A percentile compares a stretch with the other conserved stretches of the same genome.
Conservation (phyloP, 2,797 vertebrate genomes). For the Microctenopoma stevenorrisi region DNA sequence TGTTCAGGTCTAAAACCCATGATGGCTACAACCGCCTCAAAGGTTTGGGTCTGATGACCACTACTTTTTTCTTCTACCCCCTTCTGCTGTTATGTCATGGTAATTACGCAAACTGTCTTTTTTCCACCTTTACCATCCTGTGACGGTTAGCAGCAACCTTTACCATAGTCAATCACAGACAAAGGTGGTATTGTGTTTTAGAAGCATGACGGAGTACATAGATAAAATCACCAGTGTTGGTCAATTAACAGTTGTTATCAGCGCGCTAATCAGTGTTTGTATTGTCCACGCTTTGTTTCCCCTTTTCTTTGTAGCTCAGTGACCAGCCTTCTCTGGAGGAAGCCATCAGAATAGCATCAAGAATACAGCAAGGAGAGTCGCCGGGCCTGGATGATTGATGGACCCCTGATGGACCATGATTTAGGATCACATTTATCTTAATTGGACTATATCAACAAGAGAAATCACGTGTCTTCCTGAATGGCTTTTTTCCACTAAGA, state of each 20-base stretch:
- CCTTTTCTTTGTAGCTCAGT: slow-evolving; percentile 85
- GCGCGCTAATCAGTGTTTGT: slow-evolving; percentile 17
- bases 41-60: slow-evolving; percentile 20
- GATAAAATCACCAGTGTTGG: slow-evolving; percentile 6
- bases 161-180: slow-evolving; percentile 8
- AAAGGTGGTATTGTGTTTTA: slow-evolving; percentile 19
- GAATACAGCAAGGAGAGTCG: slow-evolving; percentile 98
- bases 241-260: slow-evolving; percentile 8
- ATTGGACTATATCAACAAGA: slow-evolving; percentile 62
- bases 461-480: slow-evolving; percentile 74
- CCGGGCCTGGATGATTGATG: slow-evolving; percentile 90
- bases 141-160: slow-evolving; percentile 25
- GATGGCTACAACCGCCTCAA: slow-evolving; percentile 22
- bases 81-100: slow-evolving; percentile 43
- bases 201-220: slow-evolving; percentile 7
- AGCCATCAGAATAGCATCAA: slow-evolving; percentile 98
- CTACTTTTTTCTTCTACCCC: slow-evolving; percentile 17
- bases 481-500: slow-evolving; percentile 53
- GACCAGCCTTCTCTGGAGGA: slow-evolving; percentile 98
- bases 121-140: background rate
- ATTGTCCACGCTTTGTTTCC: background rate
- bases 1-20: background rate
- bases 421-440: slow-evolving; percentile 70
- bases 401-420: slow-evolving; percentile 58
- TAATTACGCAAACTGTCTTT: slow-evolving; percentile 43